Percentiles rank a stretch among this genome's conserved stretches.
These are phyloP conservation scores for Kryptolebias marmoratus DNA, from an alignment of 2,113 vertebrate species.

Conservation along the genomic window DNA sequence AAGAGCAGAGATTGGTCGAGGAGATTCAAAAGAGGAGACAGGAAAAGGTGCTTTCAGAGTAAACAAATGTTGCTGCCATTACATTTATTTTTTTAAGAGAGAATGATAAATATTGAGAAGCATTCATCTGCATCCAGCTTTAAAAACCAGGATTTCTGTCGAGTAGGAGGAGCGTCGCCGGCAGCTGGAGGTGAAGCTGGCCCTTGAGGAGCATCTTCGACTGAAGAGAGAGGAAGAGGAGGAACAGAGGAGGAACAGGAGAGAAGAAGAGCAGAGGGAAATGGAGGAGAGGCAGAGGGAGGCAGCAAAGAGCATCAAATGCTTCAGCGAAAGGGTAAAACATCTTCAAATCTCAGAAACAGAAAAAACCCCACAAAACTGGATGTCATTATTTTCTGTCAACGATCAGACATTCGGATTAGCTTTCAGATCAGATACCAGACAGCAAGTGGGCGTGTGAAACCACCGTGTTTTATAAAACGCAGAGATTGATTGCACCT, in stretches of 20 bases:
- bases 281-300: constrained; percentile 79
- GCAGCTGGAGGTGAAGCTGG: constrained; percentile 81
- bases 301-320: constrained; percentile 77
- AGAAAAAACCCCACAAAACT: background rate
- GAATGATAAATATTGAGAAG: no score
- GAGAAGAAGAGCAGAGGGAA: constrained; percentile 80
- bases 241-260: constrained; percentile 76
- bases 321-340: constrained; percentile 84
- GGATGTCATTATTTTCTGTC: no score
- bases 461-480: background rate
- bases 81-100: background rate
- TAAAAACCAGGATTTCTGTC: background rate
- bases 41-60: constrained; percentile 50
- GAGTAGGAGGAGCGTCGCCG: constrained; percentile 75
- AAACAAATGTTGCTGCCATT: background rate
- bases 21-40: constrained; percentile 78
- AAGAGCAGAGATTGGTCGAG: constrained; percentile 73
- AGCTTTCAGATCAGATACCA: no score
- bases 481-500: background rate
- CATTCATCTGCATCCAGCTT: background rate
- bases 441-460: background rate
- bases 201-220: constrained; percentile 77
- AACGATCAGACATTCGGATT: no score
- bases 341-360: constrained; percentile 1
- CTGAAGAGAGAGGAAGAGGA: constrained; percentile 83